Base-by-base conservation (phyloP, 2,113 vertebrate genomes). In the Hirundichthys speculiger region DNA sequence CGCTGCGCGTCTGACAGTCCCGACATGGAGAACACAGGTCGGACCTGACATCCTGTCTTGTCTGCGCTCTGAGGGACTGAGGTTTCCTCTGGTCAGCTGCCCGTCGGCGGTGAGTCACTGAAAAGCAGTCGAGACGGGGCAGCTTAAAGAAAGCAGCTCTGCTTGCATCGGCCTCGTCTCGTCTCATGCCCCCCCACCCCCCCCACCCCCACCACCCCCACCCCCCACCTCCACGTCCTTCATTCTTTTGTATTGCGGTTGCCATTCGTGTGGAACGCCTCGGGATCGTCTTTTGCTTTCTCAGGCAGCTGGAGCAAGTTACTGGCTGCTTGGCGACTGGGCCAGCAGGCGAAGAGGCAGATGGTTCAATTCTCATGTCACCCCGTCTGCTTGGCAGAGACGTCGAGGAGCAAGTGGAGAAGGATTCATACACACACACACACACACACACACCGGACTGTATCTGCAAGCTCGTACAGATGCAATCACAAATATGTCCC, bases 341-440 rank as follows among this genome's bases (percentile, higher is more conserved):
- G 62, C 60, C 60, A 25, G 69, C 22, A 22, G 70, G 63, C 45
- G 42, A 47, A 51, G 52, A 79, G 70, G 52, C 88, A 88, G 87
- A 92, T 88, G 90, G 86, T 88, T 89, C 79, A 72, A 67, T 86
- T 86, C 83, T 82, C 89, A 81, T 79, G 88, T 86, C 85, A 75
- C 82, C 85, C 74, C 19, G 84, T 88, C 85, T 84, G 82, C 84
- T 82, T 89, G 89, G 82, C 88, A 84, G 77, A 54, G 80, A 78
- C 48, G 38, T 59, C 54, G 7, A 21, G 15, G 64, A 84, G 75
- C 80, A 80, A 86, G 79, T 80, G 79, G 79, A 80, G 79, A 67
- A 40, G 83, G 79, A 72, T 81, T 84, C 75, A 81, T 10, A 34
- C 30, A 34, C 30, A 34, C 30, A 27, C 25, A 27, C 25, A 27